Percentiles rank a stretch among this genome's conserved stretches.
Evolutionary conservation across 2,797 vertebrate genomes (phyloP).

Genomic region (Falco novaeseelandiae): DNA sequence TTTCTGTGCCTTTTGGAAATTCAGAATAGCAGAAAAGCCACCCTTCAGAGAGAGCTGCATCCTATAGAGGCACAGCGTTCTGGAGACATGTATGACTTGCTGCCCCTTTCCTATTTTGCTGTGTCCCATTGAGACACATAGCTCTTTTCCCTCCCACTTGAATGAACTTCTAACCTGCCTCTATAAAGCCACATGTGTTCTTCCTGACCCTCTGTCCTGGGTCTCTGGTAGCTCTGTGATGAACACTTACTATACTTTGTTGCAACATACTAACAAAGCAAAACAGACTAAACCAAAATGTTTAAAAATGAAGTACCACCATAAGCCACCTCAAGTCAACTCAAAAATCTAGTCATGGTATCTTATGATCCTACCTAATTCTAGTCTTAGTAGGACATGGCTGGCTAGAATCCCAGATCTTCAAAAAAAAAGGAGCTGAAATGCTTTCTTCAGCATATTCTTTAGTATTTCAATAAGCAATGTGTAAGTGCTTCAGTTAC

Average conservation of each 20-base stretch:
- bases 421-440: background rate
- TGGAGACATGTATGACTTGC: background rate
- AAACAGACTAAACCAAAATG: conserved; percentile 22
- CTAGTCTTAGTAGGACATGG: background rate
- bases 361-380: conserved; percentile 5
- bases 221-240: conserved; percentile 52
- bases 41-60: background rate
- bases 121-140: background rate
- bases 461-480: background rate
- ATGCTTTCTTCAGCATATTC: background rate
- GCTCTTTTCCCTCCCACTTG: conserved; percentile 44
- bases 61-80: background rate
- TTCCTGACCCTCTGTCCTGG: conserved; percentile 15
- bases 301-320: conserved; percentile 32
- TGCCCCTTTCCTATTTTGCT: conserved; percentile 2
- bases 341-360: background rate
- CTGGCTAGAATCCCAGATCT: conserved; percentile 7
- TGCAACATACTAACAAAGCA: conserved; percentile 53
- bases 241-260: conserved; percentile 30
- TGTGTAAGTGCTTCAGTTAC: background rate
- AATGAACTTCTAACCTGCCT: conserved; percentile 71
- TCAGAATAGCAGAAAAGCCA: conserved; percentile 32
- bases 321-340: background rate
- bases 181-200: conserved; percentile 68
- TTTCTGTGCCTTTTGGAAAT: conserved; percentile 59